Percentiles rank a stretch among this genome's conserved stretches.
phyloP scores from a whole-genome alignment of 1,140 invertebrate genomes.

The Drosophila kepulauana region DNA sequence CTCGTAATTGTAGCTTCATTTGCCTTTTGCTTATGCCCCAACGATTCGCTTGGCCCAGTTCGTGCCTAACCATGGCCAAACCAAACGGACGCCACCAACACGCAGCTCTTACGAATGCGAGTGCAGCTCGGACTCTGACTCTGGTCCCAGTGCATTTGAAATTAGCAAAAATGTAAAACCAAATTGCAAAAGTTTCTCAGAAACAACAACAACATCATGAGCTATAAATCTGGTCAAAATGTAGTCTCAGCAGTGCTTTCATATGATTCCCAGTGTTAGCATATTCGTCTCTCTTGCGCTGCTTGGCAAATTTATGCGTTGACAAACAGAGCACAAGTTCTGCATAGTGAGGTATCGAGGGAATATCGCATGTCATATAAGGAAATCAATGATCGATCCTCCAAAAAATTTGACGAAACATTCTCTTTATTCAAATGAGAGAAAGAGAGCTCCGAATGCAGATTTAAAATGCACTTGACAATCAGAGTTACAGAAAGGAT shows the following conservation, averaged over 20 bases:
- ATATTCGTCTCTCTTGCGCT: constrained; percentile 1
- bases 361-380: too few relatives aligned
- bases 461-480: too few relatives aligned
- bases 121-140: background rate
- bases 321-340: background rate
- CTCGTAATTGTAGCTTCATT: constrained; percentile 79
- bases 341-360: background rate
- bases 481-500: too few relatives aligned
- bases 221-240: constrained; percentile 40
- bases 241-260: constrained; percentile 2
- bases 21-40: constrained; percentile 64
- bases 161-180: constrained; percentile 55
- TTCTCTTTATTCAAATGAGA: too few relatives aligned
- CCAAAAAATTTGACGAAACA: too few relatives aligned
- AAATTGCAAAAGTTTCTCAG: constrained; percentile 51
- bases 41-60: constrained; percentile 26
- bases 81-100: constrained; percentile 5
- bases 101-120: constrained; percentile 11
- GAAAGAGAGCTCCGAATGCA: too few relatives aligned
- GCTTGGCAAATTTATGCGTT: background rate
- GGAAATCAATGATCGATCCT: too few relatives aligned
- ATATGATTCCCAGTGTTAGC: background rate
- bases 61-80: constrained; percentile 24
- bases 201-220: constrained; percentile 7
- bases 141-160: constrained; percentile 40